phyloP scores from a whole-genome alignment of 1,140 invertebrate genomes.

The Drosophila nannoptera region DNA sequence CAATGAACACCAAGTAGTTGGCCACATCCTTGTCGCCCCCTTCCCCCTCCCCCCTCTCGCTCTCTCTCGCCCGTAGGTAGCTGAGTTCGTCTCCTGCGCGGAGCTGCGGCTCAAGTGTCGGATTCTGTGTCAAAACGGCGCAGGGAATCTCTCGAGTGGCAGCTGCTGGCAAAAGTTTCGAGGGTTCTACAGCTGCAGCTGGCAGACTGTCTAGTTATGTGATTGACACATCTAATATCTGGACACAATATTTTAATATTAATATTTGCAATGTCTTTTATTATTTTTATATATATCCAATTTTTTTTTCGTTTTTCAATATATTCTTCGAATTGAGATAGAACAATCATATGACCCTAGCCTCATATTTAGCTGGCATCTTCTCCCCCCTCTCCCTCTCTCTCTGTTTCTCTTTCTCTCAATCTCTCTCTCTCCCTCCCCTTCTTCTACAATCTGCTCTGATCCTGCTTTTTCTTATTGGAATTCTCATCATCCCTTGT shows the following conservation, averaged over 20 bases:
- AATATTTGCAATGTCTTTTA: not conserved
- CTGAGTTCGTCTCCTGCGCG: not conserved
- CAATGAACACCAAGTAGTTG: conserved; percentile 34
- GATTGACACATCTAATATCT: conserved; percentile 44
- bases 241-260: not conserved
- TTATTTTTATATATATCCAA: too few species aligned
- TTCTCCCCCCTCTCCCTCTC: too few species aligned
- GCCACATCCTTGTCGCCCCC: conserved; percentile 4
- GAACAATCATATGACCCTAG: too few species aligned
- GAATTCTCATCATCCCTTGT: too few species aligned
- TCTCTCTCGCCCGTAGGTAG: too few species aligned
- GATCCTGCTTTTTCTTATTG: too few species aligned
- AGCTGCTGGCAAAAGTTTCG: conserved; percentile 49
- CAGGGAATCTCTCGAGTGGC: conserved; percentile 63
- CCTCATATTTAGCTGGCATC: too few species aligned
- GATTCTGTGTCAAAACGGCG: conserved; percentile 73
- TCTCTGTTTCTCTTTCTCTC: too few species aligned
- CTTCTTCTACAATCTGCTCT: too few species aligned
- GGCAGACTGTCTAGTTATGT: conserved; percentile 49
- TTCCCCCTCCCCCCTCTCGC: not conserved
- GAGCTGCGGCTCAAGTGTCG: conserved; percentile 29
- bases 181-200: conserved; percentile 19
- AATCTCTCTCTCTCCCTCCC: too few species aligned
- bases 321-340: too few species aligned
- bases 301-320: too few species aligned